Evolutionary conservation across 2,888 invertebrate genomes (phyloP).

Genomic region (Lymantria dispar): DNA sequence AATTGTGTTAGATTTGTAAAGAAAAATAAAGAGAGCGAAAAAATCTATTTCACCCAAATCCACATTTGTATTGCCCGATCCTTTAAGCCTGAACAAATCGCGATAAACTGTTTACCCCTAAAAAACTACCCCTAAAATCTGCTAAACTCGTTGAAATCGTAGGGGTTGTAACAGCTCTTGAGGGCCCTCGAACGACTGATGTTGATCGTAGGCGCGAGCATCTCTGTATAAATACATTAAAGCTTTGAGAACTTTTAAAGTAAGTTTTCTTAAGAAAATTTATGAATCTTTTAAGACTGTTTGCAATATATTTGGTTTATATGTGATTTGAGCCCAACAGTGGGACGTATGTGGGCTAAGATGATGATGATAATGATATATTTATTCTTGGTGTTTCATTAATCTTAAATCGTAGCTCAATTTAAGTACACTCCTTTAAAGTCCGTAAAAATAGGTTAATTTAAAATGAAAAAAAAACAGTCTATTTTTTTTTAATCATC

Average conservation of each 20-base stretch:
- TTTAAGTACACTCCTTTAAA: no score
- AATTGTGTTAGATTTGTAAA: neutral
- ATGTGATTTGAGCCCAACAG: no score
- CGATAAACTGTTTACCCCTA: slow-evolving; percentile 38
- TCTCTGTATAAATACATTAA: slow-evolving; percentile 39
- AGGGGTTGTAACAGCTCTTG: slow-evolving; percentile 45
- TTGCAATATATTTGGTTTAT: neutral
- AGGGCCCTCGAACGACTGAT: slow-evolving; percentile 47
- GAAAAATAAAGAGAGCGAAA: slow-evolving; percentile 5
- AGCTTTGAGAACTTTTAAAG: slow-evolving; percentile 29
- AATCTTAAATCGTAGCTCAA: no score
- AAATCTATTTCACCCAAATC: slow-evolving; percentile 15
- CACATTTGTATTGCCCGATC: slow-evolving; percentile 22
- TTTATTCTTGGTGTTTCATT: no score
- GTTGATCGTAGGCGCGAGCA: slow-evolving; percentile 50
- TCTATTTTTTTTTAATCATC: no score
- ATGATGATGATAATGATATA: no score
- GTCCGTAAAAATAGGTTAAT: no score
- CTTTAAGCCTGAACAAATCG: slow-evolving; percentile 36
- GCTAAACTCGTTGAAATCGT: slow-evolving; percentile 35
- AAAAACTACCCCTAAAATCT: slow-evolving; percentile 45
- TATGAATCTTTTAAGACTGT: neutral
- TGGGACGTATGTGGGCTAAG: no score
- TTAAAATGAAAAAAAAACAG: no score
- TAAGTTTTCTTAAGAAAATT: neutral